Percentiles rank a stretch among this genome's conserved stretches.
Conservation (phyloP, 1,140 invertebrate genomes). For the Temnothorax curvispinosus region DNA sequence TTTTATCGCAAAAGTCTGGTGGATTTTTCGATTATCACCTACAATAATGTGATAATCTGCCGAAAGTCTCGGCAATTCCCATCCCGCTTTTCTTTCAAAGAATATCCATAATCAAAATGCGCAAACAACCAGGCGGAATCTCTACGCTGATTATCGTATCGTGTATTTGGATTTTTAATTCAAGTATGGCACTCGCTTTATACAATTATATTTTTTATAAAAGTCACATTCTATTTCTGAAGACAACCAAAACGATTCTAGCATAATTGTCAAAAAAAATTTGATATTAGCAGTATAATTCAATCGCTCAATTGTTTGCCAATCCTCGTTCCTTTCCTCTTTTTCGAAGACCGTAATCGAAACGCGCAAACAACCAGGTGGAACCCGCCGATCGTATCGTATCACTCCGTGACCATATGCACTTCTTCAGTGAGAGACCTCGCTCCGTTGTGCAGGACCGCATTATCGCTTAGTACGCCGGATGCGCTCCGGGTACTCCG, state of each 20-base stretch:
- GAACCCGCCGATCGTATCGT: conserved; percentile 18
- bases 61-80: not conserved
- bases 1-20: not conserved
- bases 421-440: conserved; percentile 53
- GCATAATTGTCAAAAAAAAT: not conserved
- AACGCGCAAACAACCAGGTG: conserved; percentile 6
- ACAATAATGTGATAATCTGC: not conserved
- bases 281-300: not conserved
- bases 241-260: not conserved
- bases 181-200: not conserved
- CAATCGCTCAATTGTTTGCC: not conserved
- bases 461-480: conserved; percentile 64
- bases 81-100: not conserved
- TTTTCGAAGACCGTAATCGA: not conserved
- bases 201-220: not conserved
- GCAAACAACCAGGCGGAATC: not conserved
- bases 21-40: not conserved
- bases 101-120: not conserved
- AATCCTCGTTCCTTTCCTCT: not conserved
- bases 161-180: not conserved
- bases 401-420: conserved; percentile 41
- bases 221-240: not conserved
- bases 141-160: not conserved
- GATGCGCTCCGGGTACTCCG: conserved; percentile 37
- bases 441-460: conserved; percentile 51